Evolutionary conservation across 2,113 vertebrate genomes (phyloP), one percentile per base, ranked within the genome.

Genomic region (Vombatus ursinus): DNA sequence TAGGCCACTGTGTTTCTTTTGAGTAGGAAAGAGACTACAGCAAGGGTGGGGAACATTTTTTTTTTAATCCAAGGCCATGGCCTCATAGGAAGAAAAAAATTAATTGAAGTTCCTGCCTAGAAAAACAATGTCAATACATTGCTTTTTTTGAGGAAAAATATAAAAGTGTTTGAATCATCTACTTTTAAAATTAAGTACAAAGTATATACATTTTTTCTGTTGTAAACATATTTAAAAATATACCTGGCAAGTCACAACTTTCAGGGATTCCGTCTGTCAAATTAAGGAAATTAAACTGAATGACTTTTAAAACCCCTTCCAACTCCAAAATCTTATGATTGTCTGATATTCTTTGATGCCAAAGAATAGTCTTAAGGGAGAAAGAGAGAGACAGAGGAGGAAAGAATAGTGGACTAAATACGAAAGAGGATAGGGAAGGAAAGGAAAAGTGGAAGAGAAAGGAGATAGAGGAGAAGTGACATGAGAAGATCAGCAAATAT

Each of bases 1-100:
- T 98, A 98, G 98, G 98, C 98, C 98, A 98, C 0, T 26, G 68
- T 90, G 93, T 96, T 97, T 96, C 96, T 98, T 97, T 49, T 94
- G 94, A 98, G 95, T 91, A 98, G 93, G 93, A 31, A 91, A 25
- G 3, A 96, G 57, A 94, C 28, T 48, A 68, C 96, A 44, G 84
- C 0, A 0, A 96, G 8, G 25, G 8, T 84, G 49, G 89, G 25
- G 11, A 94, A 95, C 19, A 48, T 84, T 26, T 84, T 84, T 84
- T 61, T 61, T 61, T 54, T 26, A 57, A 84, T 84, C 1, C 6
- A 44, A 84, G n/a, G 6, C 19, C 16, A 22, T 84, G 37, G 37
- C 37, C 16, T 8, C 37, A 92, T 1, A 25, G 91, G 25, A 89
- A 90, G 91, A 94, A 96, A 91, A 54, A 52, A 57, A 92, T 8